Evolutionary conservation across 1,140 invertebrate species (phyloP), one percentile per base, ranked within the genome.

Genomic region (Tetragonula clypearis): DNA sequence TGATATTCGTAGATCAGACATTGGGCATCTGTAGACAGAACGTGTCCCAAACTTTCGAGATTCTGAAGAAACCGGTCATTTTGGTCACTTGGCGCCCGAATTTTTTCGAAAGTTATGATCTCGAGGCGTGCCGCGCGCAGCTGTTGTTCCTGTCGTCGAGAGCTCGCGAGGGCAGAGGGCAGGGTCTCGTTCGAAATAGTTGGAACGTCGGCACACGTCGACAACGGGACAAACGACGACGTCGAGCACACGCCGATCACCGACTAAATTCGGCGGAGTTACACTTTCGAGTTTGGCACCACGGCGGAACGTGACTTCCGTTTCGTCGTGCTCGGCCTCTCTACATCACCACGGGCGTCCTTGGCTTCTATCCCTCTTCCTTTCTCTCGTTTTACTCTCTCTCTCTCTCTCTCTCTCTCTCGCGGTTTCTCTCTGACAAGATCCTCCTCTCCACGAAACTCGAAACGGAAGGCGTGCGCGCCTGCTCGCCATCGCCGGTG

Each of bases 391-490:
- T 30, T 30, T 30, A 30, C 17, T 19, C 53, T 41, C 19, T 15
- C 23, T 17, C 23, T 35, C 12, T 21, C 23, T 14, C 12, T 35
- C 23, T n/a, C 21, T 4, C 23, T n/a, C 60, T 62, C 60, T n/a
- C n/a, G 14, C 60, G 1, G n/a, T 12, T n/a, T n/a, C 60, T 49
- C 21, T 56, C 15, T n/a, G 41, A 23, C 69, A 75, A 49, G 41
- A 49, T 49, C 8, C 41, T 55, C 65, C 65, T n/a, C 66, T 82
- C 73, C 23, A 4, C 5, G 76, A n/a, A 79, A 87, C 84, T 78
- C 84, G 72, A 86, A 89, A 84, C 77, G 84, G 81, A 84, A 87
- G 84, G 72, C 71, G 65, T 65, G 58, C 56, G 35, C 56, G 49
- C 79, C 19, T 56, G 0, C 41, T 65, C 72, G 21, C 21, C 77